phyloP scores from a whole-genome alignment of 1,140 invertebrate genomes.

The Holotrichia oblita region DNA sequence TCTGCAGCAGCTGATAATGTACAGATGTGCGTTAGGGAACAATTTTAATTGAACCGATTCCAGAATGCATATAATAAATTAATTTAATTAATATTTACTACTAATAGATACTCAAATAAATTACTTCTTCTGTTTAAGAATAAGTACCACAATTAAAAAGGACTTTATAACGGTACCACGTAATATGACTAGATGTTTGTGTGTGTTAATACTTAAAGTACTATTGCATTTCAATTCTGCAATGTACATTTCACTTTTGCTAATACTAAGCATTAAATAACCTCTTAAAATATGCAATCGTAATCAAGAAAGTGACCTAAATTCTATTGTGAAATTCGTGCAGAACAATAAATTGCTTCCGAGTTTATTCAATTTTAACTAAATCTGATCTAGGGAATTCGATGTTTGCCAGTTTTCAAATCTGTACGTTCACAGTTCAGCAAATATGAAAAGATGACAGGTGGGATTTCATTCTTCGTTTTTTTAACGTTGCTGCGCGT shows the following conservation, averaged over 20 bases:
- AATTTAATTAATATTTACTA: too few species aligned
- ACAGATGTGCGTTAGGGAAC: too few species aligned
- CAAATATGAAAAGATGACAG: neutral
- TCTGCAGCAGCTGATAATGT: too few species aligned
- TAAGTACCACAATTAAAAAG: too few species aligned
- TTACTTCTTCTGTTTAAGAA: too few species aligned
- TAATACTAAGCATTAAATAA: neutral
- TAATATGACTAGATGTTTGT: too few species aligned
- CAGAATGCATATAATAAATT: too few species aligned
- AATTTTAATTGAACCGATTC: too few species aligned
- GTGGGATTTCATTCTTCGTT: neutral
- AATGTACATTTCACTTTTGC: neutral
- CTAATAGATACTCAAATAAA: too few species aligned
- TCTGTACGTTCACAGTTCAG: neutral
- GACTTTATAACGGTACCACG: too few species aligned
- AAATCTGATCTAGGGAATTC: neutral
- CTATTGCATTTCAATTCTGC: neutral
- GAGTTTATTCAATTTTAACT: conserved; percentile 1
- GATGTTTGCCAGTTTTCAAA: neutral
- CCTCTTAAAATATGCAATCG: conserved; percentile 1
- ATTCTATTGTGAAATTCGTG: neutral
- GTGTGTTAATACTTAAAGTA: too few species aligned
- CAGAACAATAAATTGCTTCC: neutral
- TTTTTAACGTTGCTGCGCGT: neutral
- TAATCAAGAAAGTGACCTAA: neutral